Evolutionary conservation across 92 coral and sea anemone species (phyloP), one percentile per base, ranked within the genome.

Genomic region (Metridium senile): DNA sequence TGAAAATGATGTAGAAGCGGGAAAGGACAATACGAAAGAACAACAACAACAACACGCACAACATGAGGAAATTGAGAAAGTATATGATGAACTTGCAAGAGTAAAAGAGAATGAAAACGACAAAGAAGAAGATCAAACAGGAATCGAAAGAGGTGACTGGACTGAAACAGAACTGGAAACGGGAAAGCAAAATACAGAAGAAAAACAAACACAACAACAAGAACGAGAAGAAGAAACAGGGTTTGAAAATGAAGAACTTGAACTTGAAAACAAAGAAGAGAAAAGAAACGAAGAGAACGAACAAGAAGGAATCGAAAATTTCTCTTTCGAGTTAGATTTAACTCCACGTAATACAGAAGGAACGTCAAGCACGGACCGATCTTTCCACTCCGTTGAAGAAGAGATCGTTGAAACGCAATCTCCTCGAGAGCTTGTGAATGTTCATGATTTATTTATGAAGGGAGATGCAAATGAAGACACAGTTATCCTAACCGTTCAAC

Each of bases 41-140:
- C 1, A n/a, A 68, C 25, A 68, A 31, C 58, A 27, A 27, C 52
- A 39, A 39, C 49, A 39, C 6, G 13, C 8, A 39, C 6, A 39
- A 39, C 8, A 39, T 11, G 31, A 68, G 11, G 74, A 32, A 68
- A 17, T 25, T 22, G 74, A 52, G 74, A 45, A 35, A n/a, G n/a
- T n/a, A n/a, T n/a, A n/a, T n/a, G n/a, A n/a, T n/a, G n/a, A 39
- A 39, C 13, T 39, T 39, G 49, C 6, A 39, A 6, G 13, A 39
- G 49, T 4, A 6, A 39, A 13, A 39, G 13, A 39, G 8, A 13
- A 39, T 4, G 49, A 39, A 39, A 39, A 13, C 49, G 13, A 13
- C 13, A 13, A 39, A 39, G 49, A 39, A 39, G n/a, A n/a, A n/a
- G n/a, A n/a, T n/a, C n/a, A n/a, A n/a, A n/a, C n/a, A n/a, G n/a